These are phyloP conservation scores for Erannis defoliaria DNA, from an alignment of 2,888 invertebrate species.

Conservation along the genomic window DNA sequence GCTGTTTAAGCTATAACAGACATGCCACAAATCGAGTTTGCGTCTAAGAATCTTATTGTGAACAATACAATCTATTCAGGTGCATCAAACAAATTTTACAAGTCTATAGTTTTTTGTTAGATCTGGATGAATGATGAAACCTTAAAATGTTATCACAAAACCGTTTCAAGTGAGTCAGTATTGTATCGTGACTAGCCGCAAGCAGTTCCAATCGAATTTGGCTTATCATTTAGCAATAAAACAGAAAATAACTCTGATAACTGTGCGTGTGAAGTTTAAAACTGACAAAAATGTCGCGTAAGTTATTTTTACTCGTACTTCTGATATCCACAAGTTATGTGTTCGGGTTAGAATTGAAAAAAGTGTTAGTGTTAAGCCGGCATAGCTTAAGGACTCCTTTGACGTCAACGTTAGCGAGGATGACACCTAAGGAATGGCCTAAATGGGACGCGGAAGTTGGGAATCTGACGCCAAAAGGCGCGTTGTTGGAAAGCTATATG, in stretches of 20 bases:
- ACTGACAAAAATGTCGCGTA: conserved; percentile 28
- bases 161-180: not conserved
- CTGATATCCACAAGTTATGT: not conserved
- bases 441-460: conserved; percentile 59
- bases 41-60: not conserved
- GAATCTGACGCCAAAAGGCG: conserved; percentile 69
- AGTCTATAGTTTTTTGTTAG: not conserved
- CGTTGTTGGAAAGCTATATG: conserved; percentile 66
- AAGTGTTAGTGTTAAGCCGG: conserved; percentile 70
- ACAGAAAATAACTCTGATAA: not conserved
- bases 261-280: not conserved
- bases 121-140: conserved; percentile 1
- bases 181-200: not conserved
- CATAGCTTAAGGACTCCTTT: conserved; percentile 72
- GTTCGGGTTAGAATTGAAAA: conserved; percentile 39
- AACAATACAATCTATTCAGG: not conserved
- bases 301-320: conserved; percentile 4
- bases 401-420: conserved; percentile 51
- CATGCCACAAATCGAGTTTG: not conserved
- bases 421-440: conserved; percentile 63
- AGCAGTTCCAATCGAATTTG: not conserved
- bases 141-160: not conserved
- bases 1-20: not conserved
- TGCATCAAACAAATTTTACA: not conserved
- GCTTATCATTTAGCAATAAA: not conserved